These are phyloP conservation scores for Plecotus auritus DNA, from an alignment of 2,113 vertebrate species.

Conservation along the genomic window DNA sequence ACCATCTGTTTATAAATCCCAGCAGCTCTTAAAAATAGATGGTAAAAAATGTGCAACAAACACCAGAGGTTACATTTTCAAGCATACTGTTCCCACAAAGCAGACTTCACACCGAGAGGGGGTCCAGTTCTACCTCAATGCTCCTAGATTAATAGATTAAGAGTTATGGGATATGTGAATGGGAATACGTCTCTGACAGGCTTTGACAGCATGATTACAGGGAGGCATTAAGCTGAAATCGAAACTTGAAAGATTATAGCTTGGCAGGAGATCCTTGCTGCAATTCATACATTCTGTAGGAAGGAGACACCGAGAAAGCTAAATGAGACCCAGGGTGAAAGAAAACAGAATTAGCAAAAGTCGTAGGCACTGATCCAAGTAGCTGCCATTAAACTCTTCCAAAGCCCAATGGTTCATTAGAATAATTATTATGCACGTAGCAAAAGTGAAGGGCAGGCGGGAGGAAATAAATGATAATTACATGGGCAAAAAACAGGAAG, in stretches of 20 bases:
- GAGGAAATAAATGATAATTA: neutral
- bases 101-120: neutral
- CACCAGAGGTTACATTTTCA: neutral
- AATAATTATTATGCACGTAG: slow-evolving; percentile 33
- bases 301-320: slow-evolving; percentile 45
- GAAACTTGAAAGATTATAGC: slow-evolving; percentile 44
- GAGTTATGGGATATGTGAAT: neutral
- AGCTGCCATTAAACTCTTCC: neutral
- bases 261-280: neutral
- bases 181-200: neutral
- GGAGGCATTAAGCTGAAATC: slow-evolving; percentile 41
- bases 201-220: slow-evolving; percentile 48
- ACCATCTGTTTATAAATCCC: neutral
- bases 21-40: neutral
- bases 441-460: slow-evolving; percentile 15
- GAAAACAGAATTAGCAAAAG: slow-evolving; percentile 37
- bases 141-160: slow-evolving; percentile 15
- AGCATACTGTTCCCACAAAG: neutral
- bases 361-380: slow-evolving; percentile 1
- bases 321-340: neutral
- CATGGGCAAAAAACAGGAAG: neutral
- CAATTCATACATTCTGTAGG: neutral
- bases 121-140: neutral
- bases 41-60: neutral
- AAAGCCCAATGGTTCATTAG: slow-evolving; percentile 14